Conservation (phyloP, 2,113 vertebrate genomes). For the Sitta europaea region DNA sequence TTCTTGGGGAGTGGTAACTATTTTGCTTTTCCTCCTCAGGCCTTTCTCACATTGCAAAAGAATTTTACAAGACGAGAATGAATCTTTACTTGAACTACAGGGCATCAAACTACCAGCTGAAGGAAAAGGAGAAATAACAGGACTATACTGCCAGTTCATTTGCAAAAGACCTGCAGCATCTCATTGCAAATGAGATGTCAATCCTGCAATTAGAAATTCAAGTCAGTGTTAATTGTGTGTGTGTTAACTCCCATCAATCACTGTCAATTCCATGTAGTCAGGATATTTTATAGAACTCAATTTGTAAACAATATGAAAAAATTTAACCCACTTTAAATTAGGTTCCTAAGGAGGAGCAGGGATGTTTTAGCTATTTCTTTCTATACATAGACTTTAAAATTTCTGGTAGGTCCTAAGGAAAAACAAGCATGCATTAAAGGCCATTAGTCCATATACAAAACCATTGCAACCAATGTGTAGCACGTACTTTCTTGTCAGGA, state of each 20-base stretch:
- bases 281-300: conserved; percentile 12
- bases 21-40: not conserved
- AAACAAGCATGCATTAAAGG: not conserved
- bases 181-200: conserved; percentile 31
- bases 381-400: not conserved
- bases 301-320: conserved; percentile 41
- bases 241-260: conserved; percentile 23
- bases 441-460: not conserved
- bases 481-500: not conserved
- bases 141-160: not conserved
- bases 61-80: not conserved
- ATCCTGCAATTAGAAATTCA: conserved; percentile 31
- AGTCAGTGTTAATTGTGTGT: conserved; percentile 31
- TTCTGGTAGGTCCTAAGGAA: not conserved
- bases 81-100: not conserved
- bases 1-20: not conserved
- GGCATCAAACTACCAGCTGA: not conserved
- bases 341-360: not conserved
- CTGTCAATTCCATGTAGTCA: not conserved
- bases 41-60: not conserved
- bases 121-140: not conserved
- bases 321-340: conserved; percentile 7
- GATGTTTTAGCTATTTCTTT: not conserved
- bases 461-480: not conserved
- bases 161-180: not conserved